These are phyloP conservation scores for Galbula dea DNA, from an alignment of 2,113 vertebrate genomes.

Conservation along the genomic window DNA sequence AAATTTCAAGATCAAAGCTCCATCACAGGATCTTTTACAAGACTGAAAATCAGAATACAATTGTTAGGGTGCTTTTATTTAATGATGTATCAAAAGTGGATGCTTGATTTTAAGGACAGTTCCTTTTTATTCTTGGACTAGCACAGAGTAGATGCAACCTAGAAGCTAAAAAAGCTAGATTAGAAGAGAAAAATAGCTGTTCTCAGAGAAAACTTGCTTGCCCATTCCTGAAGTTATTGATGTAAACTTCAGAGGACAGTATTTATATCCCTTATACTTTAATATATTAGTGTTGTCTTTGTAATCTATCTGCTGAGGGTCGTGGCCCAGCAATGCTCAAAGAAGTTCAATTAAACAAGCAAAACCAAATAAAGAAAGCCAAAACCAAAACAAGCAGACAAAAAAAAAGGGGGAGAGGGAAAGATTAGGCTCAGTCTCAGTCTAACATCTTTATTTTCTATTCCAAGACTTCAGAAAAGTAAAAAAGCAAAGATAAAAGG, in stretches of 20 bases:
- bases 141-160: neutral
- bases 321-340: neutral
- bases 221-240: neutral
- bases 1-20: constrained; percentile 57
- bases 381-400: neutral
- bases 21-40: constrained; percentile 33
- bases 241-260: constrained; percentile 26
- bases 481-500: neutral
- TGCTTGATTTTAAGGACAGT: constrained; percentile 41
- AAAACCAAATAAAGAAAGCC: neutral
- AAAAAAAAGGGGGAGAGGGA: too few relatives aligned
- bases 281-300: neutral
- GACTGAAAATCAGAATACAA: constrained; percentile 29
- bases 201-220: neutral
- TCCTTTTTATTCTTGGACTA: constrained; percentile 21
- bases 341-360: neutral
- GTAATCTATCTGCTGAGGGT: neutral
- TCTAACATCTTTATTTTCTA: neutral
- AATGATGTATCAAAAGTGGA: constrained; percentile 28
- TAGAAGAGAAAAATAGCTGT: neutral
- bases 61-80: constrained; percentile 27
- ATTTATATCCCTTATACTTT: neutral
- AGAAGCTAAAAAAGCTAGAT: neutral
- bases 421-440: neutral
- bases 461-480: neutral